Conservation (phyloP, 2,888 invertebrate species). For the Teinopalpus imperialis region DNA sequence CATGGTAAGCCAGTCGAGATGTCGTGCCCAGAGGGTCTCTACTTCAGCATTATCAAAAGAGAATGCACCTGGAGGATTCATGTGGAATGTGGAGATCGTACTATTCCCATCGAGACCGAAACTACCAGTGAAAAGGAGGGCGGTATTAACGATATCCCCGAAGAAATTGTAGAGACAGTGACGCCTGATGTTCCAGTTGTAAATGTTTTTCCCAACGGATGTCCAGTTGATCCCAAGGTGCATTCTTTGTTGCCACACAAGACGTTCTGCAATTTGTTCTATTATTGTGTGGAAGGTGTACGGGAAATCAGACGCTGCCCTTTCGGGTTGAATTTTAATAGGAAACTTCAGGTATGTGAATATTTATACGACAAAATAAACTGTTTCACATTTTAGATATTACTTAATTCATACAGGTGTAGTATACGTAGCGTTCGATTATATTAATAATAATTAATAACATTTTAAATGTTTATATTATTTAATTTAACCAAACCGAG, state of each 20-base stretch:
- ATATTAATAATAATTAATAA: no score
- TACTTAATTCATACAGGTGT: no score
- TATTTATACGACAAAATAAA: no score
- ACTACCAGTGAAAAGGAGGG: neutral
- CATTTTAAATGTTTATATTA: no score
- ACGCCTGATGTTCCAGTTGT: neutral
- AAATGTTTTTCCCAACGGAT: slow-evolving; percentile 55
- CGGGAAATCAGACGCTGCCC: slow-evolving; percentile 47
- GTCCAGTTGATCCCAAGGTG: slow-evolving; percentile 53
- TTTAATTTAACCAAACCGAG: no score
- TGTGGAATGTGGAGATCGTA: slow-evolving; percentile 80
- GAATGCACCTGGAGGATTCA: slow-evolving; percentile 84
- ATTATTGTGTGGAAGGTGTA: slow-evolving; percentile 63
- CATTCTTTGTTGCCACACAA: slow-evolving; percentile 63
- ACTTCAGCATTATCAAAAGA: slow-evolving; percentile 76
- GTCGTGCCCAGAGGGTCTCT: slow-evolving; percentile 77
- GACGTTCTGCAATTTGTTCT: slow-evolving; percentile 55
- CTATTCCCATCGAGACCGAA: slow-evolving; percentile 40
- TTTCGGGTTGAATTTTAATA: slow-evolving; percentile 51
- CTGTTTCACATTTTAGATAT: no score
- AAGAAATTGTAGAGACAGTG: neutral
- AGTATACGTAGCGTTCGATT: no score
- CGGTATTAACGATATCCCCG: neutral
- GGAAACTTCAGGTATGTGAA: slow-evolving; percentile 50
- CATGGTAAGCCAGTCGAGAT: slow-evolving; percentile 82